Conservation (phyloP, 2,113 vertebrate genomes). For the Limanda limanda region DNA sequence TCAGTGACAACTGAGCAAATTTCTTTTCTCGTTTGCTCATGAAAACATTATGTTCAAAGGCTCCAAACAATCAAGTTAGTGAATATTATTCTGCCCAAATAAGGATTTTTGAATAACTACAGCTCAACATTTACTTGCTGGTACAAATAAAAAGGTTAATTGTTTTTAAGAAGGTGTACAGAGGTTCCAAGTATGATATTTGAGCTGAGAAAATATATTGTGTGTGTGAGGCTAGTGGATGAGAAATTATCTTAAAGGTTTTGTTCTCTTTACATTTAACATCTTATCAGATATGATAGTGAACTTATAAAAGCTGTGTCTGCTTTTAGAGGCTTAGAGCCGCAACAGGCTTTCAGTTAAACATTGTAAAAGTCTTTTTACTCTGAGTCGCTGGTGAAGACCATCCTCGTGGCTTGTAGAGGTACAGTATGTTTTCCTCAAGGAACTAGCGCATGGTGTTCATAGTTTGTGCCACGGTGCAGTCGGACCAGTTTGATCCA, state of each 20-base stretch:
- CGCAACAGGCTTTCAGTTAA: not conserved
- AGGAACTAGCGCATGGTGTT: slow-evolving; percentile 12
- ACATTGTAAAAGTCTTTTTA: not conserved
- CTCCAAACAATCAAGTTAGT: not conserved
- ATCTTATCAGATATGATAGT: not conserved
- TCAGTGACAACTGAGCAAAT: not conserved
- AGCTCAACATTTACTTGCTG: not conserved
- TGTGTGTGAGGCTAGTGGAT: not conserved
- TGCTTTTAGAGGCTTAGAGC: not conserved
- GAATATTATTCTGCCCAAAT: not conserved
- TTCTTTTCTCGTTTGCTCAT: not conserved
- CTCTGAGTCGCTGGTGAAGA: not conserved
- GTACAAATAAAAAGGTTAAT: not conserved
- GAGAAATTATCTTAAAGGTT: not conserved
- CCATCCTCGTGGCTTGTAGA: not conserved
- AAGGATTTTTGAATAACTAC: not conserved
- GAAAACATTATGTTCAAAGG: not conserved
- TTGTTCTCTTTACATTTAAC: not conserved
- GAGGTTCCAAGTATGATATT: not conserved
- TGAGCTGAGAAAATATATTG: not conserved
- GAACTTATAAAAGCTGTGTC: not conserved
- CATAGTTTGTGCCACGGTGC: not conserved
- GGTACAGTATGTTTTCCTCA: slow-evolving; percentile 17
- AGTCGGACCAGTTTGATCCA: slow-evolving; percentile 13
- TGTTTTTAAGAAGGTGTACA: not conserved